A percentile compares a stretch with the other conserved stretches of the same genome.
Conservation (phyloP, 2,113 vertebrate genomes). For the Tenebrosternarchus preto region DNA sequence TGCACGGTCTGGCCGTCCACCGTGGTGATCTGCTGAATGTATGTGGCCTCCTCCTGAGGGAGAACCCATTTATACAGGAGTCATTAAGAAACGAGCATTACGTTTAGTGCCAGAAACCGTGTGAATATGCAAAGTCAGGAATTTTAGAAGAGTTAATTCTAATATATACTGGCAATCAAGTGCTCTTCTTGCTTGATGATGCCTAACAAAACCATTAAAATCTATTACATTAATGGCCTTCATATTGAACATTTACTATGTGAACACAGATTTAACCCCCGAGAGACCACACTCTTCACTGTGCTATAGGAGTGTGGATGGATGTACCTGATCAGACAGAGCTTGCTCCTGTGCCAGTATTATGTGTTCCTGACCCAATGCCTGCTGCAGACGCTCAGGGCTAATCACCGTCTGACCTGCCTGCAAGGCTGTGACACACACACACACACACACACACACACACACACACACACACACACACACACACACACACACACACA, state of each 20-base stretch:
- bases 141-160: not conserved
- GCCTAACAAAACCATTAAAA: too few relatives aligned
- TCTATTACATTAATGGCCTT: too few relatives aligned
- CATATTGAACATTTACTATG: too few relatives aligned
- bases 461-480: not conserved
- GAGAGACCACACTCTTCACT: not conserved
- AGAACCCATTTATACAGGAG: slow-evolving; percentile 1
- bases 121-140: not conserved
- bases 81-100: not conserved
- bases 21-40: slow-evolving; percentile 96
- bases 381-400: slow-evolving; percentile 82
- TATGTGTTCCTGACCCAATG: slow-evolving; percentile 89
- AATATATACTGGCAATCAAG: too few relatives aligned
- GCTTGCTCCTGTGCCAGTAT: slow-evolving; percentile 89
- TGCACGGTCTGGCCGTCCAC: slow-evolving; percentile 93
- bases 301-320: not conserved
- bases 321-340: slow-evolving; percentile 80
- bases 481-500: not conserved
- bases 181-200: too few relatives aligned
- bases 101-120: not conserved
- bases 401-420: slow-evolving; percentile 80
- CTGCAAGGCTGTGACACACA: slow-evolving; percentile 78
- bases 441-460: slow-evolving; percentile 15
- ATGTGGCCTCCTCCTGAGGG: slow-evolving; percentile 87
- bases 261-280: too few relatives aligned